These are phyloP conservation scores for Luperina nickerlii DNA, from an alignment of 2,888 invertebrate species.

Conservation along the genomic window DNA sequence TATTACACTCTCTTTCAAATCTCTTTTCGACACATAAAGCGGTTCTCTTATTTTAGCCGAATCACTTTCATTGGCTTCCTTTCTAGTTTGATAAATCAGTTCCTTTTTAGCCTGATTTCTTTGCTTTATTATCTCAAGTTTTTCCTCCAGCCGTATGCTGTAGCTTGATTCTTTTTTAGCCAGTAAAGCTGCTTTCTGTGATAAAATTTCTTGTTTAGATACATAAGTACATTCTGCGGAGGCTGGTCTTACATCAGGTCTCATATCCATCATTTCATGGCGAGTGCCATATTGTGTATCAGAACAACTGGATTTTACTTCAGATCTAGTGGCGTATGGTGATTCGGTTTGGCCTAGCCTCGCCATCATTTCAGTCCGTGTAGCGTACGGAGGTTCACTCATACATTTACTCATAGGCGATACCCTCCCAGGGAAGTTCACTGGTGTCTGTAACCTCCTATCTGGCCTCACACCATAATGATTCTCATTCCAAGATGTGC, in stretches of 20 bases:
- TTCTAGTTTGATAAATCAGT: slow-evolving; percentile 88
- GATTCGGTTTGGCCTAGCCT: slow-evolving; percentile 83
- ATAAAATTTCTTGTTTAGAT: slow-evolving; percentile 87
- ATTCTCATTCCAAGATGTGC: slow-evolving; percentile 85
- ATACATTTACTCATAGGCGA: slow-evolving; percentile 87
- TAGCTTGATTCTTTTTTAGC: slow-evolving; percentile 86
- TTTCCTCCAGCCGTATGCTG: slow-evolving; percentile 84
- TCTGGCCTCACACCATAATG: slow-evolving; percentile 85
- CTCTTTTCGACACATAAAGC: slow-evolving; percentile 88
- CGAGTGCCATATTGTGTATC: slow-evolving; percentile 80
- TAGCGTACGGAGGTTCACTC: slow-evolving; percentile 88
- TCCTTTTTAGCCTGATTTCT: slow-evolving; percentile 89
- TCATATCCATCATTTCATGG: slow-evolving; percentile 79
- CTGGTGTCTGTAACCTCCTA: slow-evolving; percentile 84
- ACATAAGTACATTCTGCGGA: slow-evolving; percentile 89
- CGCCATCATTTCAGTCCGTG: slow-evolving; percentile 86
- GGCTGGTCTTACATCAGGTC: slow-evolving; percentile 81
- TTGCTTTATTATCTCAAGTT: slow-evolving; percentile 88
- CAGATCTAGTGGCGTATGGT: slow-evolving; percentile 82
- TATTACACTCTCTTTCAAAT: slow-evolving; percentile 88
- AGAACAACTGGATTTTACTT: slow-evolving; percentile 87
- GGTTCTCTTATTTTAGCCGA: slow-evolving; percentile 86
- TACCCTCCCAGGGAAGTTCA: slow-evolving; percentile 81
- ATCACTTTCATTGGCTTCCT: slow-evolving; percentile 87
- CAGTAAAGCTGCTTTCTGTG: slow-evolving; percentile 87